phyloP scores from a whole-genome alignment of 2,113 vertebrate species.

The Copsychus sechellarum region DNA sequence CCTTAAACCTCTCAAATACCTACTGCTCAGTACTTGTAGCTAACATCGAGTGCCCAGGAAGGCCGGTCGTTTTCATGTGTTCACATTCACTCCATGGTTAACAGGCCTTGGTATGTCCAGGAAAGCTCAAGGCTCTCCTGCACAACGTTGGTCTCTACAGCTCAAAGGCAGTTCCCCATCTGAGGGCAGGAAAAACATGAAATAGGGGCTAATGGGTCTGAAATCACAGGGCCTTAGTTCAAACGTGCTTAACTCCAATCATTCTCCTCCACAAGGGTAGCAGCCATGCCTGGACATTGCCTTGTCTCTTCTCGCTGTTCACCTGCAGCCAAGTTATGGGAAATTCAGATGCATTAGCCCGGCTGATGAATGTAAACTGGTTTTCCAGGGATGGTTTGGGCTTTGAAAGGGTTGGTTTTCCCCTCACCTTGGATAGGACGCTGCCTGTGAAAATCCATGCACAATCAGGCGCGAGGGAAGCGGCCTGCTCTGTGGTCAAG shows the following conservation, averaged over 20 bases:
- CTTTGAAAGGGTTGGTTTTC: background rate
- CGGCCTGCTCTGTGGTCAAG: background rate
- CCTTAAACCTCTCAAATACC: conserved; percentile 34
- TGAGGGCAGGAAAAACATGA: background rate
- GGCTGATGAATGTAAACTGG: background rate
- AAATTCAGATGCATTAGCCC: background rate
- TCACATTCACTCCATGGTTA: background rate
- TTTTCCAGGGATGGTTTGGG: conserved; percentile 2
- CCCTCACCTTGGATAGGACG: background rate
- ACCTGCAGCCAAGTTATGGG: background rate
- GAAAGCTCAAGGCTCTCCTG: background rate
- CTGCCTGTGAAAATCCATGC: conserved; percentile 11
- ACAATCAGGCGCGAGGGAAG: conserved; percentile 3
- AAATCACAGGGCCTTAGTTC: background rate
- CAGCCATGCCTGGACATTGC: background rate
- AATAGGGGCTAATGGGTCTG: background rate
- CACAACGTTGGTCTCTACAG: background rate
- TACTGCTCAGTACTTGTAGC: conserved; percentile 29
- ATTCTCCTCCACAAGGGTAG: background rate
- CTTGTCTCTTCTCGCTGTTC: background rate
- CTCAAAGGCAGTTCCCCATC: background rate
- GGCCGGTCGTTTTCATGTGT: background rate
- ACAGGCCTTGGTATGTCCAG: background rate
- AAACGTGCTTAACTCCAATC: background rate
- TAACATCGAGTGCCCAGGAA: conserved; percentile 42